These are phyloP conservation scores for Sesia bembeciformis DNA, from an alignment of 2,888 invertebrate species.

Conservation along the genomic window DNA sequence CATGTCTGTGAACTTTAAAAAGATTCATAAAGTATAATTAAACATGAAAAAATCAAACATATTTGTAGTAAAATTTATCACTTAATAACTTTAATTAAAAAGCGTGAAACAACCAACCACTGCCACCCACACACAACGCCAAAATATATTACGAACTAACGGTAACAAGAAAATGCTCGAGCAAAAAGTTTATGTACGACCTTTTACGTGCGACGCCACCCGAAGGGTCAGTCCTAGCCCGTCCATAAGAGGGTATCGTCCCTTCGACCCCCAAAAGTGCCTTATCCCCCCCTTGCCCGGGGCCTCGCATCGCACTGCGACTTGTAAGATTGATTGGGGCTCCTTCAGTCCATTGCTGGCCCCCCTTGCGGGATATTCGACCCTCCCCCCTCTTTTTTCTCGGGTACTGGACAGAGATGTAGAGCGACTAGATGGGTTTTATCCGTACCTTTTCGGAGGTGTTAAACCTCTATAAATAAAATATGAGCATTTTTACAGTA, in stretches of 20 bases:
- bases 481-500: not conserved
- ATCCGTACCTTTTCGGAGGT: not conserved
- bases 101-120: no score
- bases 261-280: constrained; percentile 55
- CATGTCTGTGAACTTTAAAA: no score
- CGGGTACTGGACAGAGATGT: constrained; percentile 42
- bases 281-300: constrained; percentile 26
- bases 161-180: constrained; percentile 1
- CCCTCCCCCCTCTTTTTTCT: constrained; percentile 63
- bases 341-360: constrained; percentile 73
- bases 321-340: constrained; percentile 76
- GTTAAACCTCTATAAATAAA: not conserved
- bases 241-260: constrained; percentile 69
- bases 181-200: constrained; percentile 58
- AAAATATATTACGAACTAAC: not conserved
- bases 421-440: constrained; percentile 38
- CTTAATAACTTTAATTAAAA: no score
- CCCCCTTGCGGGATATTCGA: constrained; percentile 64
- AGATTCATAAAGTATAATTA: no score
- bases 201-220: constrained; percentile 44
- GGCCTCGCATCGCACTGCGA: constrained; percentile 46
- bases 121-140: not conserved
- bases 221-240: constrained; percentile 61
- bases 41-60: no score
- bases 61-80: no score